Evolutionary conservation across 2,888 invertebrate species (phyloP), one percentile per base, ranked within the genome.

Genomic region (Troides helena): DNA sequence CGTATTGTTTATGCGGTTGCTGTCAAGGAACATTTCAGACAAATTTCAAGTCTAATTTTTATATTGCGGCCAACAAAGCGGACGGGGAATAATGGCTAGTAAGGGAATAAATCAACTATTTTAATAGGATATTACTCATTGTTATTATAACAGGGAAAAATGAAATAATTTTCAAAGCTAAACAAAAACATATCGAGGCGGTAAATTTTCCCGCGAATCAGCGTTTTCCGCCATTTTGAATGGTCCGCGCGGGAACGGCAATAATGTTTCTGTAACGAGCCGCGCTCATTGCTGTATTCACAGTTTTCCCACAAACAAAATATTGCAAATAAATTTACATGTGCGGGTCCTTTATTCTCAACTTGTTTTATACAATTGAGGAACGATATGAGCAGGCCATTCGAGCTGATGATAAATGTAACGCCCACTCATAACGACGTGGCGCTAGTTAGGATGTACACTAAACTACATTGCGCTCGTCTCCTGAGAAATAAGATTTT

Each of bases 241-340:
- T 65, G 70, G 72, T 71, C 73, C 75, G 73, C 74, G 74, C 75
- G 75, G 74, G 75, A 77, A 76, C 73, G 74, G 77, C 18, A 78
- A 80, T 78, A 78, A 79, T 78, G 78, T 78, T 75, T 77, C 72
- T 75, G 76, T 78, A 78, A 78, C 76, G 77, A 78, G 74, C 65
- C 65, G 72, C 76, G 73, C 78, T 78, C 78, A 77, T 77, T 75
- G 77, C 74, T 70, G 71, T 70, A 72, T 71, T 74, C 73, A 76
- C 72, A 56, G 74, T 74, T 78, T 74, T 6, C n/a, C 1, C 18
- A 73, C 72, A 72, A 74, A 76, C 74, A 78, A 53, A 76, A 74
- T 76, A 77, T 76, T 72, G 72, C 75, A 68, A 70, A 73, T 72
- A 71, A 75, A 76, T 79, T 77, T 73, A 73, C 76, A 78, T 77